phyloP scores from a whole-genome alignment of 2,888 invertebrate genomes.

The Apamea anceps region DNA sequence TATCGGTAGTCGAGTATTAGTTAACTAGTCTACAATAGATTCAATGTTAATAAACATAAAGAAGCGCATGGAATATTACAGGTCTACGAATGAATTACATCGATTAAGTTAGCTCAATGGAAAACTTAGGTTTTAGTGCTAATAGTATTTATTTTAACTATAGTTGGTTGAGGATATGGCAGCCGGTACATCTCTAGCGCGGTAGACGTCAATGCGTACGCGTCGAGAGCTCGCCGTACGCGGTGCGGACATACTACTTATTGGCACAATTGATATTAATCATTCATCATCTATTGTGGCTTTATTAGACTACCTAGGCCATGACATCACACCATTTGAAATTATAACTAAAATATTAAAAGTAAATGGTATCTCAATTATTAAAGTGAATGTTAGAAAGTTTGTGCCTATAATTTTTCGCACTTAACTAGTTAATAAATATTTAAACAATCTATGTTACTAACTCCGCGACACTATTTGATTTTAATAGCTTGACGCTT shows the following conservation, averaged over 20 bases:
- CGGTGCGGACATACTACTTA: slow-evolving; percentile 53
- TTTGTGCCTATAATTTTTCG: slow-evolving; percentile 71
- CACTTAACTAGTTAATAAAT: slow-evolving; percentile 68
- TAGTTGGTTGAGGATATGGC: slow-evolving; percentile 50
- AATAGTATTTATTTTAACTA: slow-evolving; percentile 64
- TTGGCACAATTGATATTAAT: slow-evolving; percentile 63
- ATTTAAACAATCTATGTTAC: slow-evolving; percentile 66
- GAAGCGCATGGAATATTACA: slow-evolving; percentile 63
- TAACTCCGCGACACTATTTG: slow-evolving; percentile 67
- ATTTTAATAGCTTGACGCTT: slow-evolving; percentile 71
- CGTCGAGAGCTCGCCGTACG: slow-evolving; percentile 30
- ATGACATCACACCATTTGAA: slow-evolving; percentile 66
- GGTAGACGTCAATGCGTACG: slow-evolving; percentile 14
- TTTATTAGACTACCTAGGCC: slow-evolving; percentile 68
- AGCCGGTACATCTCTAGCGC: slow-evolving; percentile 65
- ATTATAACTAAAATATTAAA: slow-evolving; percentile 38
- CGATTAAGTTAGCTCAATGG: slow-evolving; percentile 69
- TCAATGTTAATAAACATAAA: slow-evolving; percentile 37
- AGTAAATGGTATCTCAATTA: slow-evolving; percentile 55
- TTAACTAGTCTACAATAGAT: slow-evolving; percentile 55
- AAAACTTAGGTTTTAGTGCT: slow-evolving; percentile 57
- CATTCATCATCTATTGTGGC: slow-evolving; percentile 65
- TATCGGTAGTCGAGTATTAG: slow-evolving; percentile 62
- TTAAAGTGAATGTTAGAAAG: slow-evolving; percentile 61
- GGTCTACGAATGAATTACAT: slow-evolving; percentile 65